Evolutionary conservation across 2,113 vertebrate genomes (phyloP).

Genomic region (Pomatorhinus ruficollis): DNA sequence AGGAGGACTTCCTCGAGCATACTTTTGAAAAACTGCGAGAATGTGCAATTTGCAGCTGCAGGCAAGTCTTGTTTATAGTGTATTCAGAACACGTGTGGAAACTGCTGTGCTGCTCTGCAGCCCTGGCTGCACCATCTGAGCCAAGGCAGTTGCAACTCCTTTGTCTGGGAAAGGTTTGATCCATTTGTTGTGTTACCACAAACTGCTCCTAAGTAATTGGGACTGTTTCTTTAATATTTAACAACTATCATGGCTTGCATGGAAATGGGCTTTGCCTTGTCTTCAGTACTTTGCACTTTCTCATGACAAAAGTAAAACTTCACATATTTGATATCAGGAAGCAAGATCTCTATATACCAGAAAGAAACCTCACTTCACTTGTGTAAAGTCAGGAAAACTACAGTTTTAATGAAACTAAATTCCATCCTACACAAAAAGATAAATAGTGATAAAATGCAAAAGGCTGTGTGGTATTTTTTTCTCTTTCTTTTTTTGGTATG

Average conservation of each 20-base stretch:
- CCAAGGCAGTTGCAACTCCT: neutral
- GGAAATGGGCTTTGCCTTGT: neutral
- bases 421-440: neutral
- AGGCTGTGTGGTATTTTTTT: neutral
- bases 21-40: neutral
- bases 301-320: neutral
- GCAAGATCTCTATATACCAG: neutral
- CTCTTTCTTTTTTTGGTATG: neutral
- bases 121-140: neutral
- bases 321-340: neutral
- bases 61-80: neutral
- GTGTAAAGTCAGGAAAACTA: neutral
- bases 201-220: neutral
- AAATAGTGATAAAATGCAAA: neutral
- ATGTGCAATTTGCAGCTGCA: neutral
- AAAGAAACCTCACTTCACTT: neutral
- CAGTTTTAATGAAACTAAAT: neutral
- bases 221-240: neutral
- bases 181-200: neutral
- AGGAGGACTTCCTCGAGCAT: neutral
- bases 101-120: neutral
- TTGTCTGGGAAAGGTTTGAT: neutral
- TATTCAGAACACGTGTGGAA: neutral
- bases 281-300: neutral
- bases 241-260: neutral